These are phyloP conservation scores for Cinara cedri DNA, from an alignment of 2,888 invertebrate species.

Conservation along the genomic window DNA sequence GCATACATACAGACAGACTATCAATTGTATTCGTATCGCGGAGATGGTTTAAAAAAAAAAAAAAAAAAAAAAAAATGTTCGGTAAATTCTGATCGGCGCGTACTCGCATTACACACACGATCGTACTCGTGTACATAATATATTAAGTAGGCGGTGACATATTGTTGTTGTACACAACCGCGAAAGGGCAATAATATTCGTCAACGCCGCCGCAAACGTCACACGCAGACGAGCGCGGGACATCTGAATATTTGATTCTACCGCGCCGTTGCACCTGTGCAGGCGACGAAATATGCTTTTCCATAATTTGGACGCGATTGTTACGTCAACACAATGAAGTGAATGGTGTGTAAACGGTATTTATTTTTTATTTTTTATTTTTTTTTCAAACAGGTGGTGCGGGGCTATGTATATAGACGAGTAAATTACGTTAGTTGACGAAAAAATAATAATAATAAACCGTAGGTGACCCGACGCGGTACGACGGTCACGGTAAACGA, in stretches of 20 bases:
- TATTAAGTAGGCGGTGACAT: not conserved
- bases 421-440: not conserved
- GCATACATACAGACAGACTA: too few species aligned
- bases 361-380: constrained; percentile 25
- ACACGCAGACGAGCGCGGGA: not conserved
- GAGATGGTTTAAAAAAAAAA: too few species aligned
- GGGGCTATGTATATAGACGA: not conserved
- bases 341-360: not conserved
- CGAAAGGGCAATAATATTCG: not conserved
- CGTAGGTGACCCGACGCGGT: not conserved
- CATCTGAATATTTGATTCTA: constrained; percentile 15
- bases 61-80: too few species aligned
- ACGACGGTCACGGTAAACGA: too few species aligned
- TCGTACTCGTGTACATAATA: not conserved
- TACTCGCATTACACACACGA: not conserved
- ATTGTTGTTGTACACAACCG: not conserved
- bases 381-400: constrained; percentile 36
- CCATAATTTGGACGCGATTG: constrained; percentile 47
- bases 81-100: too few species aligned
- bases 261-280: constrained; percentile 26
- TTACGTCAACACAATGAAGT: constrained; percentile 32
- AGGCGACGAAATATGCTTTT: not conserved
- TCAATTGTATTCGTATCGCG: too few species aligned
- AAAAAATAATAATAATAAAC: not conserved
- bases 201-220: not conserved